These are phyloP conservation scores for Melikaiella ostensackeni DNA, from an alignment of 2,888 invertebrate genomes.

Conservation along the genomic window DNA sequence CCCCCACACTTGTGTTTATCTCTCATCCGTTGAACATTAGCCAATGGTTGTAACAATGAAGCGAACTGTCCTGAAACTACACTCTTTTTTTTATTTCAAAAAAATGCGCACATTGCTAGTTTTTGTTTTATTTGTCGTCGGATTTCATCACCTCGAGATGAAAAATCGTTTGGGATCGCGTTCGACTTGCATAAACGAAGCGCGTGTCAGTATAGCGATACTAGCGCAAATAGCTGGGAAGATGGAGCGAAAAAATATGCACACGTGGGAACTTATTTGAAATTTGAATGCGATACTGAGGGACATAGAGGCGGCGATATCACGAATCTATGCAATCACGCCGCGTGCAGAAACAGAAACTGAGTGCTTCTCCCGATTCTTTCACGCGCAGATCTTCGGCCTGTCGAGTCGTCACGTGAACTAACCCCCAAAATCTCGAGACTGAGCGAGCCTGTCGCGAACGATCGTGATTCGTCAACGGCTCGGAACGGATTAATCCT, in stretches of 20 bases:
- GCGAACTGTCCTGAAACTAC: constrained; percentile 52
- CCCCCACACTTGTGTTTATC: constrained; percentile 49
- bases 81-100: constrained; percentile 55
- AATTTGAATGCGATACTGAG: constrained; percentile 17
- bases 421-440: constrained; percentile 65
- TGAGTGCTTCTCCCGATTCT: constrained; percentile 8
- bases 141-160: background rate
- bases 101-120: constrained; percentile 60
- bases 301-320: background rate
- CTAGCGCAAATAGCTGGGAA: constrained; percentile 3
- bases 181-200: background rate
- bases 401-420: constrained; percentile 54
- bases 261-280: constrained; percentile 31
- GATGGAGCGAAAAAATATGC: background rate
- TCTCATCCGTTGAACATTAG: constrained; percentile 66
- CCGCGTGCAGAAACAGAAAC: background rate
- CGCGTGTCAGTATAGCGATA: background rate
- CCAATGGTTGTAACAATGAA: constrained; percentile 63
- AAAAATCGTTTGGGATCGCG: background rate
- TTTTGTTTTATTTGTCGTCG: constrained; percentile 37
- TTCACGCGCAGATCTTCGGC: constrained; percentile 25
- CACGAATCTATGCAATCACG: background rate
- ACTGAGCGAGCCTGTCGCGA: constrained; percentile 56
- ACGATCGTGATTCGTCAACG: constrained; percentile 47
- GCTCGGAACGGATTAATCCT: constrained; percentile 37